A percentile compares a stretch with the other conserved stretches of the same genome.
These are phyloP conservation scores for Oedothorax gibbosus DNA, from an alignment of 1,140 invertebrate species.

Conservation along the genomic window DNA sequence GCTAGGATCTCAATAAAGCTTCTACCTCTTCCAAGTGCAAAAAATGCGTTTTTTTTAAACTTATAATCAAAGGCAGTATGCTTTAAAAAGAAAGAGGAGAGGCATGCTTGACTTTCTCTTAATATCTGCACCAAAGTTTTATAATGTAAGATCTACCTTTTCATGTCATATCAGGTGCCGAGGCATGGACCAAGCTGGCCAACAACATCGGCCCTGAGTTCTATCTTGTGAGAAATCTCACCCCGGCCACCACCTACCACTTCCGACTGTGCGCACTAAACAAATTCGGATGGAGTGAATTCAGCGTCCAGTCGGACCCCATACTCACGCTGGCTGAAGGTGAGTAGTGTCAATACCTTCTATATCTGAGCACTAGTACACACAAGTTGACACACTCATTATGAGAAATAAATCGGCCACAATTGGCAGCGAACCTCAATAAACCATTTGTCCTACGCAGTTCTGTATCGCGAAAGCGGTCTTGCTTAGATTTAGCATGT, in stretches of 20 bases:
- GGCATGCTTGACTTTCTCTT: not conserved
- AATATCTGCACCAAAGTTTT: not conserved
- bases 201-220: slow-evolving; percentile 95
- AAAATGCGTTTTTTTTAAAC: too few relatives aligned
- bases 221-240: slow-evolving; percentile 82
- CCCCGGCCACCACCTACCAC: slow-evolving; percentile 83
- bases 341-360: not conserved
- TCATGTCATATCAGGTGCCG: slow-evolving; percentile 70
- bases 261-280: slow-evolving; percentile 91
- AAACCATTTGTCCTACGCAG: not conserved
- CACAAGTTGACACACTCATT: too few relatives aligned
- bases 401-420: too few relatives aligned
- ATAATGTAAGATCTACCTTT: not conserved
- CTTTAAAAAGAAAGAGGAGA: not conserved
- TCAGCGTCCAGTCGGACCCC: slow-evolving; percentile 44
- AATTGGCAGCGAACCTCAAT: not conserved
- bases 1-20: too few relatives aligned
- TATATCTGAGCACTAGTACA: too few relatives aligned
- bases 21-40: too few relatives aligned
- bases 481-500: too few relatives aligned
- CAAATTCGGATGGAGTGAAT: slow-evolving; percentile 77
- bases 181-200: slow-evolving; percentile 88
- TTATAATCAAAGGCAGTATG: too few relatives aligned
- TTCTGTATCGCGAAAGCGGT: too few relatives aligned
- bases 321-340: slow-evolving; percentile 41